Evolutionary conservation across 2,113 vertebrate species (phyloP).

Genomic region (Pan troglodytes): NHGRI_mPanTro3-v2.1_pri NC_072413.2:42956001-42956500

Average conservation of each 20-base stretch:
- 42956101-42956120: neutral
- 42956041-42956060: neutral
- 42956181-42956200: neutral
- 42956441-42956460: constrained; percentile 5
- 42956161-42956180: neutral
- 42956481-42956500: neutral
- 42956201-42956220: neutral
- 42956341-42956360: neutral
- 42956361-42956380: neutral
- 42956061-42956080: neutral
- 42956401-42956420: neutral
- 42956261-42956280: neutral
- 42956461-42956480: neutral
- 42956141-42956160: neutral
- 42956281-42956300: neutral
- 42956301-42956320: neutral
- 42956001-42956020: neutral
- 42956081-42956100: neutral
- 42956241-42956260: neutral
- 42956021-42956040: neutral
- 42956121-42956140: neutral
- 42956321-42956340: neutral
- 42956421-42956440: neutral
- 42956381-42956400: neutral
- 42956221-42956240: neutral